These are phyloP conservation scores for Calephelis nemesis DNA, from an alignment of 1,140 invertebrate species.

Conservation along the genomic window DNA sequence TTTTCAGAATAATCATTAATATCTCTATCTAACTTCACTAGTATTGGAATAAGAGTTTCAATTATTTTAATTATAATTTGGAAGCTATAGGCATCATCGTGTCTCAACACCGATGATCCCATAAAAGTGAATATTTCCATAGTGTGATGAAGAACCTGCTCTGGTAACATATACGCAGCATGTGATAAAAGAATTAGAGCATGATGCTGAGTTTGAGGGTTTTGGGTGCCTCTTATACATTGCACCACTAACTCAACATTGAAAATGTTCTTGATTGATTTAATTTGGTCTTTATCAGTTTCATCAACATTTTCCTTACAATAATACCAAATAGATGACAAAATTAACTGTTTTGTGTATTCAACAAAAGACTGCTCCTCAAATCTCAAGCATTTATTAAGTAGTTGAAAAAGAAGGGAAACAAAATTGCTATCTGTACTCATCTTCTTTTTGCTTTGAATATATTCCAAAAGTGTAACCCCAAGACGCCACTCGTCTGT, in stretches of 20 bases:
- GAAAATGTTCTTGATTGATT: slow-evolving; percentile 81
- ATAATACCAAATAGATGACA: slow-evolving; percentile 88
- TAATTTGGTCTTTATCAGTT: slow-evolving; percentile 69
- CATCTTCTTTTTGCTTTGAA: slow-evolving; percentile 91
- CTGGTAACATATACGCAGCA: slow-evolving; percentile 86
- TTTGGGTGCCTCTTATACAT: slow-evolving; percentile 92
- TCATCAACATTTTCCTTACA: slow-evolving; percentile 81
- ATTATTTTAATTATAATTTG: slow-evolving; percentile 95
- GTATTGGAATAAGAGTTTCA: slow-evolving; percentile 92
- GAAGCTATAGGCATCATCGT: slow-evolving; percentile 96
- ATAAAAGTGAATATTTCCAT: slow-evolving; percentile 98
- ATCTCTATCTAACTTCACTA: slow-evolving; percentile 81
- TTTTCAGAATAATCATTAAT: slow-evolving; percentile 75
- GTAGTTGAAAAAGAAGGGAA: slow-evolving; percentile 87
- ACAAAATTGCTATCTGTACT: slow-evolving; percentile 83
- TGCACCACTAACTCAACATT: slow-evolving; percentile 92
- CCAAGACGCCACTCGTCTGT: slow-evolving; percentile 87
- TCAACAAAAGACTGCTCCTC: slow-evolving; percentile 92
- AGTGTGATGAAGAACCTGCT: slow-evolving; percentile 92
- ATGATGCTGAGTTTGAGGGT: slow-evolving; percentile 96
- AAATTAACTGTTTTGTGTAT: slow-evolving; percentile 92
- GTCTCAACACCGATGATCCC: slow-evolving; percentile 92
- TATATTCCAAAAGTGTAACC: slow-evolving; percentile 88
- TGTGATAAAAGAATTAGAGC: slow-evolving; percentile 90
- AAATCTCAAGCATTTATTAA: slow-evolving; percentile 88